phyloP scores from a whole-genome alignment of 2,888 invertebrate species.

The Netelia virgata region DNA sequence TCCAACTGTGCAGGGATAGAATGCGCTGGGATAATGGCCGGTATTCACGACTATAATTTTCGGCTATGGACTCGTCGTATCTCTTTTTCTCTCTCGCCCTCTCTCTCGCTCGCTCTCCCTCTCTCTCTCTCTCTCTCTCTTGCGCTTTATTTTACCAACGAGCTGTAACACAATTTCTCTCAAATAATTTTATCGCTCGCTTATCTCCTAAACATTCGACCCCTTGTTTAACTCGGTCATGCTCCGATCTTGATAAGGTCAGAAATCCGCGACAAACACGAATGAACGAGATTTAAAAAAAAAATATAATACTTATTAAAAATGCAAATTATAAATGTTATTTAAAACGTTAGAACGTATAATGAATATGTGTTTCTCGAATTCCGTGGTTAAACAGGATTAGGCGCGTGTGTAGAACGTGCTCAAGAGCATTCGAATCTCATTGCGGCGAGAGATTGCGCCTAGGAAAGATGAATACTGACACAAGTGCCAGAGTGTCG shows the following conservation, averaged over 20 bases:
- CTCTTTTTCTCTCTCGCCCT: slow-evolving; percentile 20
- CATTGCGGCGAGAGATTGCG: not conserved
- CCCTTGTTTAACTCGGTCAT: not conserved
- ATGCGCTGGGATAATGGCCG: slow-evolving; percentile 56
- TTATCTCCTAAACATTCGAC: not conserved
- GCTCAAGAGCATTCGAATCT: not conserved
- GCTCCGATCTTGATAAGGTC: not conserved
- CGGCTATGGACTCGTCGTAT: slow-evolving; percentile 47
- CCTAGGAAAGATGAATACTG: not conserved
- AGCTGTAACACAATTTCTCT: not conserved
- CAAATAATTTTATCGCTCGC: not conserved
- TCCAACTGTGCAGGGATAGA: slow-evolving; percentile 15
- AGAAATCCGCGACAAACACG: not conserved
- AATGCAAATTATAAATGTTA: no score
- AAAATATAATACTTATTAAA: not conserved
- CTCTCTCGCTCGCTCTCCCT: not conserved
- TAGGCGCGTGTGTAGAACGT: not conserved
- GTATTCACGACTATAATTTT: slow-evolving; percentile 55
- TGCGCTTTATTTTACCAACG: slow-evolving; percentile 17
- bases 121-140: slow-evolving; percentile 17
- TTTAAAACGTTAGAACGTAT: no score
- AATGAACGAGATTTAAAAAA: not conserved
- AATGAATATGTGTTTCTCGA: no score
- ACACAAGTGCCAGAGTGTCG: not conserved
- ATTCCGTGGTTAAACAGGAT: no score